Evolutionary conservation across 1,140 invertebrate species (phyloP), one percentile per base, ranked within the genome.

Genomic region (Euschistus heros): DNA sequence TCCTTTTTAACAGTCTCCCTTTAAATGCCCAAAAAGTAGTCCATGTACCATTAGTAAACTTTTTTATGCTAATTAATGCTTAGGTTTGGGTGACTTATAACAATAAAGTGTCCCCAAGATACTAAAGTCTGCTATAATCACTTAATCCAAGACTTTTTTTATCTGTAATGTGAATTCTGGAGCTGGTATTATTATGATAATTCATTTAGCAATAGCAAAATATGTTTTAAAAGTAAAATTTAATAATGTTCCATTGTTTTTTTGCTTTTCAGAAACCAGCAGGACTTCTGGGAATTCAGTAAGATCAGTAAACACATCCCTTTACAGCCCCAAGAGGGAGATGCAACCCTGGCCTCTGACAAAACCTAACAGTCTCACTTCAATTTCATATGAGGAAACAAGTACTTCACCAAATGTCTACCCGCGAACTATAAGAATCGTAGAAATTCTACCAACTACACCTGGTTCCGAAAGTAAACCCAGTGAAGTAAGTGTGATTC

Each of bases 261-360:
- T 10, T 46, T 44, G 6, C 20, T 66, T 46, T 62, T 33, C 65
- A 62, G 60, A 63, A 63, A n/a, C 24, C 6, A 30, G 24, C 15
- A 27, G 44, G 22, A 1, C 10, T 17, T 63, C 42, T 42, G 18
- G 14, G 3, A 65, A 65, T 59, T 50, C 26, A 24, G 42, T 37
- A 10, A 42, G 33, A 24, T 37, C 63, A 2, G 54, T 44, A 0
- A 59, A 64, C 46, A 22, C 66, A 27, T 33, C 62, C 15, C 24
- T 44, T 24, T 59, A 62, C 46, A 64, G 63, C 46, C 52, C 67
- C 15, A 71, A 71, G 42, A 24, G 69, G 57, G 70, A 71, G 64
- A 71, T 71, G 64, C 69, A 71, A 44, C 70, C 70, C 17, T 71
- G 70, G 70, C 68, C 70, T 14, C 44, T 71, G 33, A 70, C 69